Evolutionary conservation across 2,113 vertebrate species (phyloP).

Genomic region (Bolborhynchus lineola): DNA sequence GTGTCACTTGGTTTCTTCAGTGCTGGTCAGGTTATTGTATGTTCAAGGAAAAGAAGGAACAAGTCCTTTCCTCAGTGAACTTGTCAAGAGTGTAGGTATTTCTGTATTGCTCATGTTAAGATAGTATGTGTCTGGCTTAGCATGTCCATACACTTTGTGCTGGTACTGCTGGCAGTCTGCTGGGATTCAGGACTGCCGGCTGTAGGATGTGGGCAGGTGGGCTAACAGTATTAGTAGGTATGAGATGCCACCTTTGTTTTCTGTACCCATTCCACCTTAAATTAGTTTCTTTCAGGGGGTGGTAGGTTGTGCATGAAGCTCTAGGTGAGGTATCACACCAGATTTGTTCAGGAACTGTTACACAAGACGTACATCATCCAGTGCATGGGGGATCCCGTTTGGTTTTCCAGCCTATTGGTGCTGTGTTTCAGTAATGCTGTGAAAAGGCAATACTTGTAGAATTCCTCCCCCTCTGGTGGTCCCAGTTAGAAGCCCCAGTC

Average conservation of each 20-base stretch:
- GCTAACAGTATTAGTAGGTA: not conserved
- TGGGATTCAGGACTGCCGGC: too few species aligned
- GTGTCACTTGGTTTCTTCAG: not conserved
- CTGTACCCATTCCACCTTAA: not conserved
- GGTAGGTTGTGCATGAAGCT: not conserved
- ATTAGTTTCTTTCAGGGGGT: not conserved
- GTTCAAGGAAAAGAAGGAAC: not conserved
- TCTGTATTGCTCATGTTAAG: not conserved
- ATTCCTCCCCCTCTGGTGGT: not conserved
- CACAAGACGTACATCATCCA: fast-evolving
- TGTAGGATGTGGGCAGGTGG: not conserved
- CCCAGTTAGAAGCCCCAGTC: not conserved
- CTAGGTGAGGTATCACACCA: not conserved
- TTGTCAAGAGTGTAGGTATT: not conserved
- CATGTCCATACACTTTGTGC: fast-evolving
- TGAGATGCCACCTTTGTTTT: too few species aligned
- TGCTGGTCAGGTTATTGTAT: not conserved
- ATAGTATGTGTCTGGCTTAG: fast-evolving
- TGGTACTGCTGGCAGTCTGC: not conserved
- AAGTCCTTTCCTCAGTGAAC: not conserved
- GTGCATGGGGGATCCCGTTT: not conserved
- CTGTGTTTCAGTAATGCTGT: too few species aligned
- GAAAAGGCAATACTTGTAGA: not conserved
- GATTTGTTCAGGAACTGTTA: not conserved
- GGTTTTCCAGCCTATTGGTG: not conserved